A percentile compares a stretch with the other conserved stretches of the same genome.
phyloP scores from a whole-genome alignment of 2,797 vertebrate species.

The Cossypha caffra region DNA sequence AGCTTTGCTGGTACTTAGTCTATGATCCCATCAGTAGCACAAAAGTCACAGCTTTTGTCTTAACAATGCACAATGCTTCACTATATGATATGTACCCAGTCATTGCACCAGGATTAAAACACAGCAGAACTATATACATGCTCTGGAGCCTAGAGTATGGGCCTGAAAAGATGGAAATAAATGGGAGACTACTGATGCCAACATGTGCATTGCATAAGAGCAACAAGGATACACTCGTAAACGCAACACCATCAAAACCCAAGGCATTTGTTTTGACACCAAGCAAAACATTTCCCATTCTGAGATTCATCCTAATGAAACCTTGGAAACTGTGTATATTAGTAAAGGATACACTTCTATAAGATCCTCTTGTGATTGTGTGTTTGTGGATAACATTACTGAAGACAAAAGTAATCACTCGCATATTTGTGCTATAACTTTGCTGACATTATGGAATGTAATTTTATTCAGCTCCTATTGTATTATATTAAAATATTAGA shows the following conservation, averaged over 20 bases:
- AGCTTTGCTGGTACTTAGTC: background rate
- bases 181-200: background rate
- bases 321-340: background rate
- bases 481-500: background rate
- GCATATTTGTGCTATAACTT: background rate
- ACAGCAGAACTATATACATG: background rate
- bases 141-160: background rate
- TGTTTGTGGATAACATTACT: background rate
- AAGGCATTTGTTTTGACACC: background rate
- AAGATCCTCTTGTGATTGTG: background rate
- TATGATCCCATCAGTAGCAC: background rate
- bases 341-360: background rate
- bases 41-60: background rate
- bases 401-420: background rate
- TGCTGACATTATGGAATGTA: background rate
- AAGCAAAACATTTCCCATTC: background rate
- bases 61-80: background rate
- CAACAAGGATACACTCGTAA: background rate
- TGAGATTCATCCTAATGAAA: background rate
- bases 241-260: rapidly evolving
- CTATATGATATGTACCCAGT: background rate
- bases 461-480: background rate
- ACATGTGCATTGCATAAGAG: background rate
- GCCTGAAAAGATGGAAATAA: background rate
- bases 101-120: background rate